These are phyloP conservation scores for Catalaphyllia jardinei DNA, from an alignment of 64 coral and sea anemone species.

Conservation along the genomic window DNA sequence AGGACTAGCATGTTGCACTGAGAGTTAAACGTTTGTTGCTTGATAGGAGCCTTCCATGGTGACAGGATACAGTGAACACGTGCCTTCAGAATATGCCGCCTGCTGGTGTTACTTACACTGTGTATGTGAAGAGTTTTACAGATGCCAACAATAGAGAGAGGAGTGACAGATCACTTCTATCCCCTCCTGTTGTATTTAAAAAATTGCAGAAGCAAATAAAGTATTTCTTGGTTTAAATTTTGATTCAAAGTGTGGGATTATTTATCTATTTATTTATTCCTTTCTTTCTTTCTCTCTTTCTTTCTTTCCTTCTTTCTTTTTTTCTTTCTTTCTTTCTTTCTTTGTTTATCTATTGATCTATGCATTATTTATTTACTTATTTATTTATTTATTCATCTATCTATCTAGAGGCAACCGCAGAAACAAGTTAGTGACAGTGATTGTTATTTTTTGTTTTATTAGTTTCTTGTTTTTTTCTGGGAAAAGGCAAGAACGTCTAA, in stretches of 20 bases:
- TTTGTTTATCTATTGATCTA: too few species aligned
- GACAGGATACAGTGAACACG: conserved; percentile 24
- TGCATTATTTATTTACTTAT: too few species aligned
- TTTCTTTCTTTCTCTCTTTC: not conserved
- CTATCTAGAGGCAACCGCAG: too few species aligned
- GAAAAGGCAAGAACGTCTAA: too few species aligned
- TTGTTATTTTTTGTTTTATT: too few species aligned
- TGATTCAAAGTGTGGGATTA: not conserved
- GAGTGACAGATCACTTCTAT: not conserved
- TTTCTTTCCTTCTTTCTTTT: too few species aligned
- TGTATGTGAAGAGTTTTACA: not conserved
- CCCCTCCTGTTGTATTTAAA: not conserved
- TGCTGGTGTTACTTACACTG: not conserved
- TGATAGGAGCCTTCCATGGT: not conserved
- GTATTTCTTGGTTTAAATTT: conserved; percentile 46
- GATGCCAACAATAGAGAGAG: not conserved
- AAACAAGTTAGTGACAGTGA: too few species aligned
- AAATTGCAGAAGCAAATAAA: conserved; percentile 41
- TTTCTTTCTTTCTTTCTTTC: too few species aligned
- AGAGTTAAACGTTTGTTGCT: not conserved
- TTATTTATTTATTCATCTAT: too few species aligned
- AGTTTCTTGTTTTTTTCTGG: too few species aligned
- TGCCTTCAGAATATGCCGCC: not conserved
- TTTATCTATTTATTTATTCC: not conserved
- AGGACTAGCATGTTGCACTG: too few species aligned